phyloP scores from a whole-genome alignment of 2,797 vertebrate genomes.

The Antrozous pallidus region DNA sequence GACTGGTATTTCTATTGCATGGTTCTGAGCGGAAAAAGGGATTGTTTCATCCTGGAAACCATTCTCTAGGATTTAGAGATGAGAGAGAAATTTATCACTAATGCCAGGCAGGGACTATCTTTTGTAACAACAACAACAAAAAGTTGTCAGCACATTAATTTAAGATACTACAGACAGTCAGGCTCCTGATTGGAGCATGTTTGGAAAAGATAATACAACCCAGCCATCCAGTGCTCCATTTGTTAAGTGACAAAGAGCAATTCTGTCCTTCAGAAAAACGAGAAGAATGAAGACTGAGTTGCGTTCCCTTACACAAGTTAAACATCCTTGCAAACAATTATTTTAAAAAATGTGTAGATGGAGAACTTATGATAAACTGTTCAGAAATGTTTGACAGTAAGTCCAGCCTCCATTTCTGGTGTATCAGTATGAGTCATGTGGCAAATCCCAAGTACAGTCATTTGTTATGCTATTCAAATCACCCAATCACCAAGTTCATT shows the following conservation, averaged over 20 bases:
- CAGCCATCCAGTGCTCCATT: constrained; percentile 65
- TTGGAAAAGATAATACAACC: constrained; percentile 76
- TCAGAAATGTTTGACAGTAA: constrained; percentile 58
- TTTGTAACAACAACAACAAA: constrained; percentile 59
- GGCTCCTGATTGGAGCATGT: constrained; percentile 66
- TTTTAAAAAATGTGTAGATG: constrained; percentile 52
- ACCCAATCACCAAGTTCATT: constrained; percentile 64
- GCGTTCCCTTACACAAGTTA: constrained; percentile 39
- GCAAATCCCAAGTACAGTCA: constrained; percentile 45
- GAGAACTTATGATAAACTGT: constrained; percentile 52
- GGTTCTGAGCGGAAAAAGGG: background rate
- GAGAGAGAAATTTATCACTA: constrained; percentile 69
- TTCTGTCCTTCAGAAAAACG: constrained; percentile 74
- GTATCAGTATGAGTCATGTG: constrained; percentile 67
- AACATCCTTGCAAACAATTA: constrained; percentile 69
- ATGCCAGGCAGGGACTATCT: constrained; percentile 56
- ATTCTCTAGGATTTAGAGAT: constrained; percentile 55
- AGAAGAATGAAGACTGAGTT: constrained; percentile 65
- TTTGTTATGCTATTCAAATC: constrained; percentile 62
- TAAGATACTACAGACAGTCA: constrained; percentile 76
- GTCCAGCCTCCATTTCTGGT: constrained; percentile 59
- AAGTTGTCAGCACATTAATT: constrained; percentile 53
- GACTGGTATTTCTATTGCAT: constrained; percentile 43
- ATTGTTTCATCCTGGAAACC: constrained; percentile 58
- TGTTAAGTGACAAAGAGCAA: constrained; percentile 67